phyloP scores from a whole-genome alignment of 2,888 invertebrate genomes.

The Volucella inflata region DNA sequence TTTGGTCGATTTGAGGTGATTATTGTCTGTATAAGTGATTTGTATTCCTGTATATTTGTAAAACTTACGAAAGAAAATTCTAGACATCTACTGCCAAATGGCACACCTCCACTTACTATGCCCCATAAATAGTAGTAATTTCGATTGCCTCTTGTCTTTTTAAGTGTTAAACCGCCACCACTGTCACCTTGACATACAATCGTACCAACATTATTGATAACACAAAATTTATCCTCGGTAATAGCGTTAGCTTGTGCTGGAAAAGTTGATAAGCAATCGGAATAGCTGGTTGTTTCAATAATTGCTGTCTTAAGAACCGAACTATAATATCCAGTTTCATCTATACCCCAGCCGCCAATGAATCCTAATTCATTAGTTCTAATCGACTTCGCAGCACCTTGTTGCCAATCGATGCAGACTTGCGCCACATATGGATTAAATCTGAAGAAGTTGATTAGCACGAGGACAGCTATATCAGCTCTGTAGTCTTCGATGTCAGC shows the following conservation, averaged over 20 bases:
- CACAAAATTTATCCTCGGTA: conserved; percentile 81
- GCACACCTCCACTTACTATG: conserved; percentile 77
- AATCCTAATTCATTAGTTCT: conserved; percentile 46
- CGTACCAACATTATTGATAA: conserved; percentile 75
- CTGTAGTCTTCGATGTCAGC: conserved; percentile 76
- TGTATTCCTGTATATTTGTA: conserved; percentile 75
- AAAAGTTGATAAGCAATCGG: conserved; percentile 71
- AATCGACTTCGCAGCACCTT: conserved; percentile 52
- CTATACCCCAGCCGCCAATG: conserved; percentile 77
- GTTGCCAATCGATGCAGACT: conserved; percentile 80
- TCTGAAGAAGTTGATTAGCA: conserved; percentile 78
- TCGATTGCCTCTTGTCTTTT: conserved; percentile 22
- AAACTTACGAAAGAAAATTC: conserved; percentile 52
- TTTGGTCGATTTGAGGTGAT: conserved; percentile 25
- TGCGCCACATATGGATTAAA: conserved; percentile 81
- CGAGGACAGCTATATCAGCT: conserved; percentile 81
- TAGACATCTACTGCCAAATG: conserved; percentile 32
- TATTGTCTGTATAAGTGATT: background rate
- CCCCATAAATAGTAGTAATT: conserved; percentile 77
- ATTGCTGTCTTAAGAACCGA: conserved; percentile 68
- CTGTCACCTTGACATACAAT: conserved; percentile 78
- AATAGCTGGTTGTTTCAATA: conserved; percentile 70
- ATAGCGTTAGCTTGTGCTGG: conserved; percentile 67
- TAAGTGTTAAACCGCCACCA: conserved; percentile 78
- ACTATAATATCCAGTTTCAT: conserved; percentile 54